Evolutionary conservation across 92 coral and sea anemone genomes (phyloP).

Genomic region (Zoanthus solanderi): DNA sequence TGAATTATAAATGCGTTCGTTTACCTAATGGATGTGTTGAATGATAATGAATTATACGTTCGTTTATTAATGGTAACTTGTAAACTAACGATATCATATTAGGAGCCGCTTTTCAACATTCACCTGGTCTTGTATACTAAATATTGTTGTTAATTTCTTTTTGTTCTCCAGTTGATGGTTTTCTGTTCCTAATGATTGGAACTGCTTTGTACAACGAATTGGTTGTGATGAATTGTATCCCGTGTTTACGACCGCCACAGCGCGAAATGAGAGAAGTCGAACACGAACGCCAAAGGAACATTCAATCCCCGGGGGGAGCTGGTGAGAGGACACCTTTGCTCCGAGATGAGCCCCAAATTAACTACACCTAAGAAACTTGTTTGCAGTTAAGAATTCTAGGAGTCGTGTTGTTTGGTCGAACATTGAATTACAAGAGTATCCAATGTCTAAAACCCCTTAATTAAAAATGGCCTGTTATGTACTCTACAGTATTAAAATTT

Average conservation of each 20-base stretch:
- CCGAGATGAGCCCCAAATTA: background rate
- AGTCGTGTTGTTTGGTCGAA: background rate
- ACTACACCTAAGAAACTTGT: background rate
- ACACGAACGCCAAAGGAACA: background rate
- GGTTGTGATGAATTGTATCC: constrained; percentile 34
- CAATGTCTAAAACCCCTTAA: too few species aligned
- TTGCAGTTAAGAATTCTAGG: background rate
- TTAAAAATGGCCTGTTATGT: too few species aligned
- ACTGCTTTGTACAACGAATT: constrained; percentile 48
- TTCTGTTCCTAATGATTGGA: constrained; percentile 46
- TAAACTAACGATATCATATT: too few species aligned
- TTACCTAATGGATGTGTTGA: too few species aligned
- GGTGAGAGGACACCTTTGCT: constrained; percentile 39
- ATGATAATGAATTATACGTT: too few species aligned
- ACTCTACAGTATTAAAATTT: too few species aligned
- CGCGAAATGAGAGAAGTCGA: constrained; percentile 44
- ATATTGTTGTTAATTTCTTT: too few species aligned
- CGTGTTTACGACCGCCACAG: constrained; percentile 32
- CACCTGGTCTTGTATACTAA: too few species aligned
- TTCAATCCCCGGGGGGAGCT: constrained; percentile 18
- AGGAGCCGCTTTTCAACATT: too few species aligned
- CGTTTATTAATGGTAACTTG: too few species aligned
- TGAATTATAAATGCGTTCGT: too few species aligned
- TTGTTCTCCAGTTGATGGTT: constrained; percentile 32
- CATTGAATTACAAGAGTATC: too few species aligned